Evolutionary conservation across 2,113 vertebrate genomes (phyloP).

Genomic region (Malurus elegans): DNA sequence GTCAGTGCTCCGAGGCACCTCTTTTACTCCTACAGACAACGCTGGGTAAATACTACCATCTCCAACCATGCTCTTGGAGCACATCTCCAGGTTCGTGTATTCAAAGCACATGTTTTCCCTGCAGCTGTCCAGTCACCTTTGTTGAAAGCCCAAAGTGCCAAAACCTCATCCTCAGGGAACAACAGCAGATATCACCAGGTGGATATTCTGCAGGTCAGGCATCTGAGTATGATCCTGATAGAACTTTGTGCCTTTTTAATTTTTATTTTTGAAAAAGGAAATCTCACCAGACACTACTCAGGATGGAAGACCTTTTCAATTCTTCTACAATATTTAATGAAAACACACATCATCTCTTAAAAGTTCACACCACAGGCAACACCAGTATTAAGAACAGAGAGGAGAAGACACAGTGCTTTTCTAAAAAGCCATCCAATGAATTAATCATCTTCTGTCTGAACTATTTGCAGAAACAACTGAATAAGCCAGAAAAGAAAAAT

Average conservation of each 20-base stretch:
- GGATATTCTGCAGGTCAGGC: neutral
- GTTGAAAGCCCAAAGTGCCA: neutral
- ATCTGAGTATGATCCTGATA: neutral
- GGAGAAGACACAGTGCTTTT: neutral
- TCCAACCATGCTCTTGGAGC: neutral
- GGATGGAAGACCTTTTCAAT: neutral
- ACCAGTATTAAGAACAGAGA: neutral
- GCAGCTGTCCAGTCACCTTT: neutral
- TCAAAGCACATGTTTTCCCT: neutral
- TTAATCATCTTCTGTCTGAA: neutral
- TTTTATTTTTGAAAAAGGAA: neutral
- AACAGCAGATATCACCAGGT: neutral
- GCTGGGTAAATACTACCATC: neutral
- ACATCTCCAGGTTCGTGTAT: neutral
- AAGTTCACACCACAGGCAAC: neutral
- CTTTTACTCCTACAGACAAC: neutral
- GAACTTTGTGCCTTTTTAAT: neutral
- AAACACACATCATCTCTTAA: neutral
- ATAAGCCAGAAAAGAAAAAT: slow-evolving; percentile 36
- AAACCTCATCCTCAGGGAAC: neutral
- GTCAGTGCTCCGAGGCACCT: neutral
- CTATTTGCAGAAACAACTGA: slow-evolving; percentile 27
- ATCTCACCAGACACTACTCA: neutral
- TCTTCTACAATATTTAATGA: neutral
- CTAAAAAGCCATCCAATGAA: neutral